phyloP scores from a whole-genome alignment of 2,797 vertebrate species.

The Diplodus sargus region DNA sequence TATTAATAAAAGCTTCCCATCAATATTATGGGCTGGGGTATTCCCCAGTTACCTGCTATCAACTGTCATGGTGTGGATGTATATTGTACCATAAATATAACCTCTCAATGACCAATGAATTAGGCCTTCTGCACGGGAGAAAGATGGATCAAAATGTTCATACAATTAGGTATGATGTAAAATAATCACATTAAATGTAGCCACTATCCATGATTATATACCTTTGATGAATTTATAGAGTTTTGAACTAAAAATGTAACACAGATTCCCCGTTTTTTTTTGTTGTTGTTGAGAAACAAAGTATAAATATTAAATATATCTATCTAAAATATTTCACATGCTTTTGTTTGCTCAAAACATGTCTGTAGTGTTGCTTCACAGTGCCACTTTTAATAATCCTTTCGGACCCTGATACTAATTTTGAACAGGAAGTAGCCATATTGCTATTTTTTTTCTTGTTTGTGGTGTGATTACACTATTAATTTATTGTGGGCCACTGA shows the following conservation, averaged over 20 bases:
- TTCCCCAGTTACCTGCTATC: constrained; percentile 48
- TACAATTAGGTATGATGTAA: neutral
- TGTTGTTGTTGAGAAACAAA: neutral
- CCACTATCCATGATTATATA: neutral
- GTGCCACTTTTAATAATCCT: no score
- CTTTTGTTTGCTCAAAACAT: no score
- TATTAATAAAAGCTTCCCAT: constrained; percentile 70
- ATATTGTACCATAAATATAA: constrained; percentile 53
- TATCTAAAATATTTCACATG: no score
- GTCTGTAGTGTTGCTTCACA: no score
- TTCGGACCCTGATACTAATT: no score
- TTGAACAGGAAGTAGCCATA: no score
- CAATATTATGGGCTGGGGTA: constrained; percentile 48
- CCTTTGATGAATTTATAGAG: neutral
- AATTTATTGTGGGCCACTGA: no score
- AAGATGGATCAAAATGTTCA: neutral
- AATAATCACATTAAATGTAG: constrained; percentile 6
- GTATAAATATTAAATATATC: no score
- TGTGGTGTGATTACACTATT: no score
- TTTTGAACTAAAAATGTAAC: no score
- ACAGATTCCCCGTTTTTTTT: no score
- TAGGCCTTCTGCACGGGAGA: constrained; percentile 8
- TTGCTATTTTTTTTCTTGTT: no score
- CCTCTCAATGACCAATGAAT: constrained; percentile 28
- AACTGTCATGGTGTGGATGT: constrained; percentile 41